These are phyloP conservation scores for Hofmannophila pseudospretella DNA, from an alignment of 2,888 invertebrate species.

Conservation along the genomic window DNA sequence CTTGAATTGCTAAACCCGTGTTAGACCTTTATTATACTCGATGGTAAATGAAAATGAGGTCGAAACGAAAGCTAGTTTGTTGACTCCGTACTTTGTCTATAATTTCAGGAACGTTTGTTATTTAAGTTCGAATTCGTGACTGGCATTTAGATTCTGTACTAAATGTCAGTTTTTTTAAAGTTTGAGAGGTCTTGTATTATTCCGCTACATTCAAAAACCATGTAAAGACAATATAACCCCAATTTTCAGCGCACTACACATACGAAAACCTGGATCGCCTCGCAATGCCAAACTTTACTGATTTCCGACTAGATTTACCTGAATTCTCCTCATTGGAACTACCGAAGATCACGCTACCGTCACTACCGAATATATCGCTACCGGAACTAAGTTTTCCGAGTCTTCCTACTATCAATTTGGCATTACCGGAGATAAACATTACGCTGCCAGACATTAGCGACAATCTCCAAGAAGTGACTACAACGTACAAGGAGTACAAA, in stretches of 20 bases:
- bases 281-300: conserved; percentile 65
- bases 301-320: conserved; percentile 58
- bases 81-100: too few relatives aligned
- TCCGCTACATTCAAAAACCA: too few relatives aligned
- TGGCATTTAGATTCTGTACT: too few relatives aligned
- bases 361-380: conserved; percentile 39
- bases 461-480: conserved; percentile 53
- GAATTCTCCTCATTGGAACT: conserved; percentile 47
- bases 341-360: conserved; percentile 32
- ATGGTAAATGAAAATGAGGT: too few relatives aligned
- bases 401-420: conserved; percentile 31
- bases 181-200: too few relatives aligned
- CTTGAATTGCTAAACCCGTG: too few relatives aligned
- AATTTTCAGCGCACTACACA: conserved; percentile 69
- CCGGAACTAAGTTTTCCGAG: conserved; percentile 30
- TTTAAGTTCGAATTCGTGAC: too few relatives aligned
- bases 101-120: too few relatives aligned
- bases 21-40: too few relatives aligned
- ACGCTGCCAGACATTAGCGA: conserved; percentile 49
- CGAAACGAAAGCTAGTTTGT: too few relatives aligned
- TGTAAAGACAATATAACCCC: conserved; percentile 15
- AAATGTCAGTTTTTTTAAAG: too few relatives aligned
- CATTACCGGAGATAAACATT: conserved; percentile 47
- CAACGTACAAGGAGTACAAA: conserved; percentile 62
- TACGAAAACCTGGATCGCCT: conserved; percentile 65